Evolutionary conservation across 2,113 vertebrate genomes (phyloP).

Genomic region (Otocyon megalotis): DNA sequence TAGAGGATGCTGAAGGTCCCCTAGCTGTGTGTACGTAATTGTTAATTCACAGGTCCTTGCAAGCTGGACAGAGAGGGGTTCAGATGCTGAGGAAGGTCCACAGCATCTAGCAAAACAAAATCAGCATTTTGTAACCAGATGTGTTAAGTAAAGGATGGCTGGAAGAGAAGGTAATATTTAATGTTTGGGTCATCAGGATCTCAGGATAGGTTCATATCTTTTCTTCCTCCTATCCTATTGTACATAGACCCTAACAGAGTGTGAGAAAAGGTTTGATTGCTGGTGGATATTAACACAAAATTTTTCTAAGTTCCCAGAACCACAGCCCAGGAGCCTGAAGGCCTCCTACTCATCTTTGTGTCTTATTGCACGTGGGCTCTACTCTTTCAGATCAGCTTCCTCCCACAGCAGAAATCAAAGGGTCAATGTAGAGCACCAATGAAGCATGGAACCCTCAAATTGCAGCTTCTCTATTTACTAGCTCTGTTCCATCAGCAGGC

Average conservation of each 20-base stretch:
- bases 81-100: not conserved
- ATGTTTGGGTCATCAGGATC: not conserved
- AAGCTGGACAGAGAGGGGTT: not conserved
- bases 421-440: accelerated
- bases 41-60: not conserved
- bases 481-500: not conserved
- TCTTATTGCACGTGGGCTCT: not conserved
- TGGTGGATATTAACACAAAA: not conserved
- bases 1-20: not conserved
- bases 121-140: not conserved
- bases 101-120: not conserved
- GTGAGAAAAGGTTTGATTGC: not conserved
- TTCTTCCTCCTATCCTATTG: not conserved
- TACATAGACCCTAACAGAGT: not conserved
- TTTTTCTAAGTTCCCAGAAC: not conserved
- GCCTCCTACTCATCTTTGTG: not conserved
- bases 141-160: not conserved
- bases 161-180: not conserved
- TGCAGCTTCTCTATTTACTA: not conserved
- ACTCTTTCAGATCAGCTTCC: not conserved
- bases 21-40: accelerated
- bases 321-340: not conserved
- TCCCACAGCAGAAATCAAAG: not conserved
- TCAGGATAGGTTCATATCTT: not conserved
- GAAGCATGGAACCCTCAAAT: accelerated